A percentile compares a stretch with the other conserved stretches of the same genome.
phyloP scores from a whole-genome alignment of 2,888 invertebrate species.

The Tetragonisca angustula region DNA sequence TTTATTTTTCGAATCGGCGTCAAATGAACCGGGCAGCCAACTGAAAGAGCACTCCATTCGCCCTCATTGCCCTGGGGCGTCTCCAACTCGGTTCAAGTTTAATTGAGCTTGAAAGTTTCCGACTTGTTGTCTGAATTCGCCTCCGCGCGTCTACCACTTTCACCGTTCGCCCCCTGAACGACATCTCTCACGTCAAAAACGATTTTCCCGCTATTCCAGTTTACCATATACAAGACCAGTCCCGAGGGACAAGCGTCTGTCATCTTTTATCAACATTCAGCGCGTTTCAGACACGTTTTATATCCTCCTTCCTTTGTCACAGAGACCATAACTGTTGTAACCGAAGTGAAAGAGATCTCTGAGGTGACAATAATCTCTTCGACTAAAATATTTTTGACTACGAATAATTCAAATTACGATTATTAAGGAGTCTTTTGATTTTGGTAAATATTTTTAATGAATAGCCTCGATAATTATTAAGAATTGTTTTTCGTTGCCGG shows the following conservation, averaged over 20 bases:
- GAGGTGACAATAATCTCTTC: no score
- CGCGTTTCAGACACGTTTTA: neutral
- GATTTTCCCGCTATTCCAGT: neutral
- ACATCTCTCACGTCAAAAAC: neutral
- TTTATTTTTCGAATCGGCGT: neutral
- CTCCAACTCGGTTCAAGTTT: slow-evolving; percentile 76
- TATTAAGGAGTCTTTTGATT: no score
- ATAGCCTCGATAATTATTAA: no score
- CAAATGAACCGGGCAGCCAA: slow-evolving; percentile 48
- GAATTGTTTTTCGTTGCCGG: no score
- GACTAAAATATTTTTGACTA: no score
- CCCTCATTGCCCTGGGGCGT: slow-evolving; percentile 68
- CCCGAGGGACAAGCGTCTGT: accelerated
- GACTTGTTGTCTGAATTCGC: slow-evolving; percentile 71
- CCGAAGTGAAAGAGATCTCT: no score
- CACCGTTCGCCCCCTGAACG: neutral
- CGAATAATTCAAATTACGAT: no score
- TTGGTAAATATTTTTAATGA: no score
- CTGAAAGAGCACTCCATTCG: slow-evolving; percentile 63
- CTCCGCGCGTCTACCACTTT: neutral
- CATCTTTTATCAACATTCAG: neutral
- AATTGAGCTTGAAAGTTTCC: slow-evolving; percentile 79
- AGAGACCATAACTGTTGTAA: no score
- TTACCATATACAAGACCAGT: neutral
- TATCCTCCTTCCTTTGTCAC: no score